Percentiles rank a stretch among this genome's conserved stretches.
phyloP scores from a whole-genome alignment of 2,113 vertebrate genomes.

The Indicator maculatus region DNA sequence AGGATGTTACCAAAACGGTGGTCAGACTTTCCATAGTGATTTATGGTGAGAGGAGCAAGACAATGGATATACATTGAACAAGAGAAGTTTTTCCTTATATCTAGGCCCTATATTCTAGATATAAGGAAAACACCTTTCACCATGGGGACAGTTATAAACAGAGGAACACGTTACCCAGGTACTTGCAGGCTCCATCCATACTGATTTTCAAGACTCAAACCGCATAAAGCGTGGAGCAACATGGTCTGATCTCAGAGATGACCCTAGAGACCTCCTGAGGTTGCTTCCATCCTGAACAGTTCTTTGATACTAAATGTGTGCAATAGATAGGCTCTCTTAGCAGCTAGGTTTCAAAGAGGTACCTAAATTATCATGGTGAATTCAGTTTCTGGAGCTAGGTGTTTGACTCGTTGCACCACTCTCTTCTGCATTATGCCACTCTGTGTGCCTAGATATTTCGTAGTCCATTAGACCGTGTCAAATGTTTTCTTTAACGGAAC shows the following conservation, averaged over 20 bases:
- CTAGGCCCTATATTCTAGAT: not conserved
- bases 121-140: not conserved
- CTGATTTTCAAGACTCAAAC: not conserved
- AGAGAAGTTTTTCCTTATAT: not conserved
- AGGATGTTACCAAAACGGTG: not conserved
- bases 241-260: not conserved
- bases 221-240: not conserved
- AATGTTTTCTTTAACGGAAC: not conserved
- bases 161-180: not conserved
- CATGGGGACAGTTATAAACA: not conserved
- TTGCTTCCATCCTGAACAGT: not conserved
- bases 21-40: not conserved
- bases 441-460: fast-evolving
- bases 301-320: not conserved
- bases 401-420: not conserved
- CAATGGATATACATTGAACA: not conserved
- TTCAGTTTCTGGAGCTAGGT: not conserved
- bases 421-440: not conserved
- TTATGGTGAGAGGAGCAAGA: fast-evolving
- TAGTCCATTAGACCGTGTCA: not conserved
- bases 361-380: not conserved
- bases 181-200: not conserved
- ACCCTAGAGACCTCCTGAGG: not conserved
- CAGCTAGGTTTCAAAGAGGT: not conserved
- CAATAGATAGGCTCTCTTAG: not conserved